Base-by-base conservation (phyloP, 2,113 vertebrate species). In the Equus przewalskii region DNA sequence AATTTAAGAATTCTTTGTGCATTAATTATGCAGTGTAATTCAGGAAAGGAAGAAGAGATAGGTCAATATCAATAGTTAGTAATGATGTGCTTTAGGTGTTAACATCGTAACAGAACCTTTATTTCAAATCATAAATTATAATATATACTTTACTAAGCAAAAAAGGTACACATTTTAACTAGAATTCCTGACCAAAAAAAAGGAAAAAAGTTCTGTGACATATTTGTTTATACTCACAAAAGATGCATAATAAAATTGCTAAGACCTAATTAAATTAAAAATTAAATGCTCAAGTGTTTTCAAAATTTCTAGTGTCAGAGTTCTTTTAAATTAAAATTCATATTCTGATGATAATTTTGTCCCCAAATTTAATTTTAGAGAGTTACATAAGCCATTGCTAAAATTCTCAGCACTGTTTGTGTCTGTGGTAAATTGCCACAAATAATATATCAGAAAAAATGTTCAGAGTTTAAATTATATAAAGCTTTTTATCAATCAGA, bases 221-320 rank as follows among this genome's bases (percentile, higher is more conserved):
- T 46, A 72, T 72, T 89, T 90, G 12, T 88, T 94, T 33, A 88
- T 79, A 94, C 30, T 49, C 18, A 58, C 1, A 70, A 36, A 69
- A 85, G 26, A 60, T 91, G 8, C 9, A 93, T 81, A 94, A 96
- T 78, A 15, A 93, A 78, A 46, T 89, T 75, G 7, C 2, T 90
- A 75, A 75, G 33, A 89, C 65, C 16, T 82, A 86, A 81, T 82
- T 96, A 64, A 89, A 83, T 86, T 82, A 89, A 83, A 89, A 94
- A 41, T 18, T 83, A 54, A 73, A 91, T 5, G n/a, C 3, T 14
- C 19, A 95, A 64, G 4, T 67, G 4, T 54, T 62, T 85, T 89
- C 64, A 92, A 64, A 82, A 91, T n/a, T 80, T 90, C 49, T 67
- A 73, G 19, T 30, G 8, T 49, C 21, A 64, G 65, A 5, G 1